phyloP scores from a whole-genome alignment of 2,888 invertebrate species.

The Crossocerus cetratus region DNA sequence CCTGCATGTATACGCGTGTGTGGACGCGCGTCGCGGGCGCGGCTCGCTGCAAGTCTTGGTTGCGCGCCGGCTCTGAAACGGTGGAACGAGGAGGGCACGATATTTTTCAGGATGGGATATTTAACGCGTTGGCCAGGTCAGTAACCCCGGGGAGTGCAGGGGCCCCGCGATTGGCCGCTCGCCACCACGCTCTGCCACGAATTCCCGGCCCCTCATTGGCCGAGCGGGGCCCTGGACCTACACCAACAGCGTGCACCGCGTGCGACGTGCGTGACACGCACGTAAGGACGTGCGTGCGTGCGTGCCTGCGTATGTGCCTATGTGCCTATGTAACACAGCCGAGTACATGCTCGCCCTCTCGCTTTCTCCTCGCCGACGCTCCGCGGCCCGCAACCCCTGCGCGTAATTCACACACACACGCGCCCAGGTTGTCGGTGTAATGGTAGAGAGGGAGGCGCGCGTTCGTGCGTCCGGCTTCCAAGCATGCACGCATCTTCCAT shows the following conservation, averaged over 20 bases:
- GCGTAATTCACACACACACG: slow-evolving; percentile 13
- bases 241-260: slow-evolving; percentile 67
- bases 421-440: too few relatives aligned
- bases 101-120: slow-evolving; percentile 77
- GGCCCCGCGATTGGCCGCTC: slow-evolving; percentile 73
- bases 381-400: not conserved
- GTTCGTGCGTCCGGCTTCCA: slow-evolving; percentile 44
- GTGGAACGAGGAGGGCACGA: slow-evolving; percentile 58
- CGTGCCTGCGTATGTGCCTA: slow-evolving; percentile 21
- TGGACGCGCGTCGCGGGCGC: slow-evolving; percentile 29
- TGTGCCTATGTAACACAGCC: not conserved
- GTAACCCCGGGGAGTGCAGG: slow-evolving; percentile 69
- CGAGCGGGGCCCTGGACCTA: slow-evolving; percentile 76
- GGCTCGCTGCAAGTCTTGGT: slow-evolving; percentile 39
- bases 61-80: slow-evolving; percentile 17
- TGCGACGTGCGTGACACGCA: slow-evolving; percentile 52
- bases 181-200: slow-evolving; percentile 71
- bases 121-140: slow-evolving; percentile 76
- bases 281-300: slow-evolving; percentile 20
- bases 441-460: slow-evolving; percentile 23
- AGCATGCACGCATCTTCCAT: slow-evolving; percentile 12
- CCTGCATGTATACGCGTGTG: slow-evolving; percentile 32
- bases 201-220: slow-evolving; percentile 74
- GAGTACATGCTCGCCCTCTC: not conserved
- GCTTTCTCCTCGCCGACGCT: slow-evolving; percentile 10